These are phyloP conservation scores for Apeltes quadracus DNA, from an alignment of 2,113 vertebrate species.

Conservation along the genomic window DNA sequence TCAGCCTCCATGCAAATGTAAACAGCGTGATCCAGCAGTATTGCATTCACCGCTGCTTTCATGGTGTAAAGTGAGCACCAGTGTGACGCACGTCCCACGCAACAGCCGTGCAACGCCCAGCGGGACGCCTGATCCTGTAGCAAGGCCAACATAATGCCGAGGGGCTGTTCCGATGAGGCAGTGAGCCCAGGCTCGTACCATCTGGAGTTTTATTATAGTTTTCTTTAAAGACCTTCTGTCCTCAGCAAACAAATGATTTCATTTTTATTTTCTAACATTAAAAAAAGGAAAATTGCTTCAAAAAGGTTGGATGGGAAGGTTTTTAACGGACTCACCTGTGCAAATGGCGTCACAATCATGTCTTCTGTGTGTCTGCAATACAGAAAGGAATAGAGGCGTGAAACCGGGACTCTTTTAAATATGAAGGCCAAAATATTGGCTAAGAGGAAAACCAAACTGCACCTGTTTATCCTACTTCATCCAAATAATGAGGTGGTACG, in stretches of 20 bases:
- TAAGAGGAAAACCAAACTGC: not conserved
- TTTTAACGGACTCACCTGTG: constrained; percentile 84
- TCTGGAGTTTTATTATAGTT: constrained; percentile 30
- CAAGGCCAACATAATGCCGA: constrained; percentile 42
- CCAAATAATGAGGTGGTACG: not conserved
- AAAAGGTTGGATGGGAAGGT: not conserved
- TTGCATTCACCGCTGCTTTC: constrained; percentile 58
- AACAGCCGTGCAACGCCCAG: constrained; percentile 53
- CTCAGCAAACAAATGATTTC: constrained; percentile 2
- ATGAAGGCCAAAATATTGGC: not conserved
- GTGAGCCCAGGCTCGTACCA: constrained; percentile 35
- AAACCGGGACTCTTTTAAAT: constrained; percentile 5
- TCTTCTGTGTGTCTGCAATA: constrained; percentile 90
- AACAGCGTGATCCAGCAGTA: constrained; percentile 61
- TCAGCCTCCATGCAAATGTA: constrained; percentile 46
- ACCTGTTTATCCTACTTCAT: not conserved
- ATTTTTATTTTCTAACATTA: constrained; percentile 10
- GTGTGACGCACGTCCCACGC: constrained; percentile 66
- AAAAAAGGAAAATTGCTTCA: not conserved
- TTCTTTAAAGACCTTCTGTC: constrained; percentile 12
- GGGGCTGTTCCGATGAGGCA: constrained; percentile 42
- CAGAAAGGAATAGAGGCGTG: constrained; percentile 32
- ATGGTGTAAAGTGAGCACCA: constrained; percentile 66
- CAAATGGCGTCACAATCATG: constrained; percentile 95
- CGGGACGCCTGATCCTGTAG: constrained; percentile 43